These are phyloP conservation scores for Priocnemis perturbator DNA, from an alignment of 2,888 invertebrate genomes.

Conservation along the genomic window DNA sequence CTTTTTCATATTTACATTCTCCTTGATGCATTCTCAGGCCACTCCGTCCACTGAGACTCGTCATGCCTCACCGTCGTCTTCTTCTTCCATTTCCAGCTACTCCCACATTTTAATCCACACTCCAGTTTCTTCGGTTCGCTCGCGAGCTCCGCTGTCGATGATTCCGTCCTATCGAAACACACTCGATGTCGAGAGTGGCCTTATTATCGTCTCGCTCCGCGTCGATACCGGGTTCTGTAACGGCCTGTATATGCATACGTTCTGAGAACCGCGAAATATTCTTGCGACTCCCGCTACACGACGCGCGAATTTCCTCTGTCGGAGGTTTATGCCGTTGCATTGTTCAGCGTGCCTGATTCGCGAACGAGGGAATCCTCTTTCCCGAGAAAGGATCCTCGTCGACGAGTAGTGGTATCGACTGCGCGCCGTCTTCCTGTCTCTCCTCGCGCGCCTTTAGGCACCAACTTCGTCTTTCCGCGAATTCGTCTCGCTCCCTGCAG, in stretches of 20 bases:
- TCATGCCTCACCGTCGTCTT: too few relatives aligned
- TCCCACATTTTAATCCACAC: not conserved
- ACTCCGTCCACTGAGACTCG: too few relatives aligned
- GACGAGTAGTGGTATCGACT: not conserved
- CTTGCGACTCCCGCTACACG: constrained; percentile 16
- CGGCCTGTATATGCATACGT: too few relatives aligned
- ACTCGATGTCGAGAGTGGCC: too few relatives aligned
- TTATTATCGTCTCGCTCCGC: not conserved
- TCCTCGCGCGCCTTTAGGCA: too few relatives aligned
- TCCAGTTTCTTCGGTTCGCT: not conserved
- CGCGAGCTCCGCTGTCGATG: too few relatives aligned
- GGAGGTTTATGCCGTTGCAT: constrained; percentile 8
- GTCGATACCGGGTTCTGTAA: too few relatives aligned
- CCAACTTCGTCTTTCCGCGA: too few relatives aligned
- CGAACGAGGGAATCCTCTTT: constrained; percentile 8
- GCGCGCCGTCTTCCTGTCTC: too few relatives aligned
- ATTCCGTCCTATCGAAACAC: too few relatives aligned
- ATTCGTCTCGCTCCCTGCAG: too few relatives aligned
- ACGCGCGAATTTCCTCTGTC: constrained; percentile 21
- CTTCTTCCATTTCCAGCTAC: too few relatives aligned
- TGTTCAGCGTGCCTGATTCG: constrained; percentile 7
- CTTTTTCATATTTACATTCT: not conserved
- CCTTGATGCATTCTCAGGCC: not conserved
- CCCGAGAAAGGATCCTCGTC: not conserved
- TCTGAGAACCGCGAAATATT: constrained; percentile 1